Conservation (phyloP, 2,888 invertebrate genomes). For the Idaea aversata region DNA sequence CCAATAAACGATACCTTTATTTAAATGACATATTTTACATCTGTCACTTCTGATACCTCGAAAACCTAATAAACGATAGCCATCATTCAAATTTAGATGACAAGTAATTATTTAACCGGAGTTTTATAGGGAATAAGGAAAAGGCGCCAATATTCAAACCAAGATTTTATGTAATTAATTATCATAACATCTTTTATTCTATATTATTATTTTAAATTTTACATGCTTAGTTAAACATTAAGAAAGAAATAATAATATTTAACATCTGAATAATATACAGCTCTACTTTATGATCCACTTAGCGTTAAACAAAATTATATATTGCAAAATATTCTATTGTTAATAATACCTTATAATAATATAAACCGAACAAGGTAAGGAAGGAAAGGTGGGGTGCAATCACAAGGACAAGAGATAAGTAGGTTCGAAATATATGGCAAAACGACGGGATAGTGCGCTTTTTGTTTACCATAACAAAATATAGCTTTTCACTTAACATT, state of each 20-base stretch:
- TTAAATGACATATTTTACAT: too few relatives aligned
- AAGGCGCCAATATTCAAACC: constrained; percentile 60
- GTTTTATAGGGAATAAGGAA: constrained; percentile 37
- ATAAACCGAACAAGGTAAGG: constrained; percentile 39
- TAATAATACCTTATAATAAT: constrained; percentile 57
- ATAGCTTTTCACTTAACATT: constrained; percentile 67
- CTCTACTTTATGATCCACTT: constrained; percentile 72
- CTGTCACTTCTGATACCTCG: too few relatives aligned
- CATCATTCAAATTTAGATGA: too few relatives aligned
- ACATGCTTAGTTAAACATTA: constrained; percentile 80
- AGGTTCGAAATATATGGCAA: constrained; percentile 55
- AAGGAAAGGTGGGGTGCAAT: constrained; percentile 51
- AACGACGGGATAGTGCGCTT: constrained; percentile 56
- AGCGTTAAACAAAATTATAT: constrained; percentile 64
- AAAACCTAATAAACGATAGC: too few relatives aligned
- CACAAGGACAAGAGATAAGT: constrained; percentile 41
- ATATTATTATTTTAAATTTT: constrained; percentile 81
- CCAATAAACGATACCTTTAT: too few relatives aligned
- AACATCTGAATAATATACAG: constrained; percentile 80
- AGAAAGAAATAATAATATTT: constrained; percentile 79
- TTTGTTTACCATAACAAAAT: constrained; percentile 71
- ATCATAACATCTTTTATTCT: constrained; percentile 81
- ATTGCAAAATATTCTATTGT: constrained; percentile 79
- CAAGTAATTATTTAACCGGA: too few relatives aligned
- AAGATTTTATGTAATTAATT: constrained; percentile 79